These are phyloP conservation scores for Corella eumyota DNA, from an alignment of 23 tunicate species.

Conservation along the genomic window DNA sequence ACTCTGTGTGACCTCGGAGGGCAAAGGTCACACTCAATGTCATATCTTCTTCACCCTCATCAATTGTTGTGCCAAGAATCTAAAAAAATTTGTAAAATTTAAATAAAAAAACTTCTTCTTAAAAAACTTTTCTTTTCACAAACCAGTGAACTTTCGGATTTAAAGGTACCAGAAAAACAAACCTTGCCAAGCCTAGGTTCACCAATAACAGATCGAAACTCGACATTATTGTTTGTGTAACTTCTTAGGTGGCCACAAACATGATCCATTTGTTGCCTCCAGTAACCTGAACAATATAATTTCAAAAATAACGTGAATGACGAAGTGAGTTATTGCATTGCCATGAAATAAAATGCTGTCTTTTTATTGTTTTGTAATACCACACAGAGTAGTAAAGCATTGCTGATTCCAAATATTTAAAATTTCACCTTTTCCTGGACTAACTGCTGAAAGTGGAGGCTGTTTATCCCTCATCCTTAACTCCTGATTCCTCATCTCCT, in stretches of 20 bases:
- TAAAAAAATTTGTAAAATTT: neutral
- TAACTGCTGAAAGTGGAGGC: constrained; percentile 77
- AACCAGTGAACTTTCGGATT: neutral
- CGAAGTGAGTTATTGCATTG: neutral
- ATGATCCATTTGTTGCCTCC: constrained; percentile 97
- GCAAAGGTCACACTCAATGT: constrained; percentile 75
- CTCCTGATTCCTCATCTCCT: constrained; percentile 59
- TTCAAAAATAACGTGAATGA: neutral
- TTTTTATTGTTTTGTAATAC: neutral
- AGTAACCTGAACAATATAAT: constrained; percentile 35
- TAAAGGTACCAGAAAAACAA: neutral
- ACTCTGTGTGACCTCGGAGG: constrained; percentile 81
- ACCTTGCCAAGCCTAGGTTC: constrained; percentile 93
- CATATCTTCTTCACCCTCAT: constrained; percentile 81
- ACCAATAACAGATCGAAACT: constrained; percentile 78
- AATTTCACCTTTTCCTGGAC: constrained; percentile 80
- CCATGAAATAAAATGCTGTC: neutral
- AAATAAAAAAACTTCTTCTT: neutral
- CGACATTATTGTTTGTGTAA: constrained; percentile 85
- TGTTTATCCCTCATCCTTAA: constrained; percentile 74
- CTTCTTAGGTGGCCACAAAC: constrained; percentile 78
- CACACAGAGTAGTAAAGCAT: no score
- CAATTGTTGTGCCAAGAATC: constrained; percentile 73
- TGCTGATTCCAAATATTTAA: no score
- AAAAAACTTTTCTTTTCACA: neutral